A percentile compares a stretch with the other conserved stretches of the same genome.
Conservation (phyloP, 2,113 vertebrate species). For the Pandion haliaetus region DNA sequence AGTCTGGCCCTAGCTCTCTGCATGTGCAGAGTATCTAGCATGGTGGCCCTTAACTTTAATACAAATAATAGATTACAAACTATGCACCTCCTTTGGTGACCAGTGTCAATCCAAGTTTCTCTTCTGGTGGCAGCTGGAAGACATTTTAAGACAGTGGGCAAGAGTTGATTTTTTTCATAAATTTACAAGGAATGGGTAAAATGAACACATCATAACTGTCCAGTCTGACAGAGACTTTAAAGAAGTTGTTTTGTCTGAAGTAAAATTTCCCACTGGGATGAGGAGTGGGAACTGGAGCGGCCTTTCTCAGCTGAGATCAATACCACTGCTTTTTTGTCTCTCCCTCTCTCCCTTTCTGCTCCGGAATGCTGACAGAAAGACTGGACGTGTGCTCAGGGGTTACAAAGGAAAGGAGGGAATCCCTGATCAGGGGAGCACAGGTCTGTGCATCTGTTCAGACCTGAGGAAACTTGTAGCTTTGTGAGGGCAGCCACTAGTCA, state of each 20-base stretch:
- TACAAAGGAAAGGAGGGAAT: not conserved
- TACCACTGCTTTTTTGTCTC: not conserved
- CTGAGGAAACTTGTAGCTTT: not conserved
- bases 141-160: not conserved
- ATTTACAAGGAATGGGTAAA: not conserved
- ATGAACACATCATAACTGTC: not conserved
- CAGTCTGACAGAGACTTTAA: not conserved
- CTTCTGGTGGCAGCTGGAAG: not conserved
- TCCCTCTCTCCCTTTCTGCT: not conserved
- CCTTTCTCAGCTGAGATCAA: not conserved
- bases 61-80: not conserved
- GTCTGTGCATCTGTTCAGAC: not conserved
- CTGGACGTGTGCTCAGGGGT: not conserved
- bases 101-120: not conserved
- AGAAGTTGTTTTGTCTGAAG: not conserved
- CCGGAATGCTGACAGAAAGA: not conserved
- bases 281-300: not conserved
- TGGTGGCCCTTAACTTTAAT: not conserved
- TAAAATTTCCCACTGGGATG: not conserved
- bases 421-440: not conserved
- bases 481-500: not conserved
- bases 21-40: not conserved
- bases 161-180: not conserved
- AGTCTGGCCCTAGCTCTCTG: not conserved
- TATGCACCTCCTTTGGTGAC: not conserved